Evolutionary conservation across 2,888 invertebrate species (phyloP), one percentile per base, ranked within the genome.

Genomic region (Labia minor): DNA sequence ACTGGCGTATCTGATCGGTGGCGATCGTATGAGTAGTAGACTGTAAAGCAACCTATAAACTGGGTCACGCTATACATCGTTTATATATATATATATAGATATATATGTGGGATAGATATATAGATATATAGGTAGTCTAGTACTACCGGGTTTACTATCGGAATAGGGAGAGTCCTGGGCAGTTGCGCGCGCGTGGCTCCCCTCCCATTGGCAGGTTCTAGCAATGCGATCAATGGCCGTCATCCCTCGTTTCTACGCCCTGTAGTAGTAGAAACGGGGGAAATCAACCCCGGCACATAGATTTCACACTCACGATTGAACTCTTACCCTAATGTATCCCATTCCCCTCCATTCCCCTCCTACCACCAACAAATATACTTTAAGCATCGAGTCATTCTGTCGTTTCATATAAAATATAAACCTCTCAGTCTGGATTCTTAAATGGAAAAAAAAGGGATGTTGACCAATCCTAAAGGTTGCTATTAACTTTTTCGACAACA

Each of bases 41-140:
- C n/a, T n/a, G 26, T 26, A 26, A 26, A 26, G 26, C 8, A 8
- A 26, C 26, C 26, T 26, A 26, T 49, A 49, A 49, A 49, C 49
- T 49, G n/a, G 49, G 49, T 49, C 49, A 49, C 49, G 49, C 49
- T 49, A n/a, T n/a, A 4, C 49, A 49, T 49, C 49, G 49, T 49
- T n/a, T n/a, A n/a, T n/a, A n/a, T n/a, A n/a, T n/a, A n/a, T n/a
- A n/a, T n/a, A n/a, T n/a, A n/a, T n/a, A n/a, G n/a, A n/a, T n/a
- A n/a, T n/a, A n/a, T n/a, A 49, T 49, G 14, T 49, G 16, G 49
- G 49, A 4, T 49, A 49, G 49, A 4, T 49, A 49, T 49, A 14
- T 49, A 14, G 49, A 4, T 49, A 14, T 26, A 3, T 26, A 49
- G 49, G 16, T 49, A 49, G 49, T 11, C 49, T 49, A 49, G n/a